Base-by-base conservation (phyloP, 2,797 vertebrate genomes). In the Dermochelys coriacea region DNA sequence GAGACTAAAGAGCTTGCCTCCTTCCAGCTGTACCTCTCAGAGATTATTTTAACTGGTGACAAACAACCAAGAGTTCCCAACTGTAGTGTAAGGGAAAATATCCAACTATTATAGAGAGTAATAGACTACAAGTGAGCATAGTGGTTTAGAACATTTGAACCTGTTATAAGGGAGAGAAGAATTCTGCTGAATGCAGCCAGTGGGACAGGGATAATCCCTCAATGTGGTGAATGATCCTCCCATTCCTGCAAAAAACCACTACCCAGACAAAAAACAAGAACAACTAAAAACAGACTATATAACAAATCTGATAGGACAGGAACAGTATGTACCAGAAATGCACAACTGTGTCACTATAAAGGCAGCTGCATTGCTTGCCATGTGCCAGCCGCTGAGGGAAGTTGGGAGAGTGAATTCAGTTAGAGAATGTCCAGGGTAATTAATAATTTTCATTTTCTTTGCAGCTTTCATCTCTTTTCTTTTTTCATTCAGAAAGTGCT, bases 401-500 rank as follows among this genome's bases (percentile, higher is more conserved):
- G 45, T 8, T 61, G 27, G 16, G 34, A 16, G 12, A 34, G 64
- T 8, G 81, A 12, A 10, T 78, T 47, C 45, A 57, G 34, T 34
- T 37, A 16, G 7, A 74, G 64, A 84, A 9, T 0, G 0, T 82
- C 49, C 45, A 6, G 8, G 25, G 25, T 52, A 93, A 81, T 82
- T 52, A 34, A 29, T 49, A 23, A 49, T 47, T 29, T 37, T 55
- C 37, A 34, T 88, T 95, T 81, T 93, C 83, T 83, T 94, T 41
- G 21, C 80, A 14, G 41, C 25, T 84, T 49, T 68, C 61, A 61
- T 16, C 5, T 71, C 31, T 91, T 82, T 91, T 45, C 41, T 27
- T 34, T 88, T 95, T 91, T 87, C 68, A 74, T 59, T 93, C 78
- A 85, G 93, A 86, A 94, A 81, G 74, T 11, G n/a, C 77, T 61